Evolutionary conservation across 2,113 vertebrate genomes (phyloP).

Genomic region (Ifrita kowaldi): DNA sequence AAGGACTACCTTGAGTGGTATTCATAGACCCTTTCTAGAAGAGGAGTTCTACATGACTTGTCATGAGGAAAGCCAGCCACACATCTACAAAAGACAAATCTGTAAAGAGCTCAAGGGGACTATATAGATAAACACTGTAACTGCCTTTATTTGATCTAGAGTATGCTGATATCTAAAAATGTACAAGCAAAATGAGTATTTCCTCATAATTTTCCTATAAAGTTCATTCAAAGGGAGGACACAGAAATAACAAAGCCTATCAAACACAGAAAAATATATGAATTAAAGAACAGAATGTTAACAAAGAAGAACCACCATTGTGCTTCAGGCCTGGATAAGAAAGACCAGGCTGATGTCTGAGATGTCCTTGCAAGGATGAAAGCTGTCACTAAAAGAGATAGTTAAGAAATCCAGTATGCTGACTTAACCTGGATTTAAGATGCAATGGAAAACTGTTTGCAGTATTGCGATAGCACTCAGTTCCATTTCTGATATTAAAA

Average conservation of each 20-base stretch:
- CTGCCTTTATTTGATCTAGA: background rate
- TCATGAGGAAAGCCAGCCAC: background rate
- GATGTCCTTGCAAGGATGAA: background rate
- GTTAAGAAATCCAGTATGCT: background rate
- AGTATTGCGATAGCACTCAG: background rate
- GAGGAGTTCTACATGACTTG: background rate
- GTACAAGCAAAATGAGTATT: background rate
- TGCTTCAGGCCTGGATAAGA: background rate
- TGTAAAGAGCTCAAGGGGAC: background rate
- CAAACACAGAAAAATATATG: background rate
- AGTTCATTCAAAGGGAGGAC: background rate
- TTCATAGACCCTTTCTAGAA: background rate
- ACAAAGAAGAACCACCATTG: background rate
- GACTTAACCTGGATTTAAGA: background rate
- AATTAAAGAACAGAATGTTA: background rate
- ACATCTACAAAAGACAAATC: background rate
- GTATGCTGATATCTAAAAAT: background rate
- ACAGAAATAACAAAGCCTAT: background rate
- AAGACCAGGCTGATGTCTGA: background rate
- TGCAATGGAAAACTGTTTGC: background rate
- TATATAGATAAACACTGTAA: background rate
- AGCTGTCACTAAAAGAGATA: background rate
- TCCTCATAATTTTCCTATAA: background rate
- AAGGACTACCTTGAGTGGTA: background rate
- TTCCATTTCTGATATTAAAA: background rate